Evolutionary conservation across 2,797 vertebrate species (phyloP).

Genomic region (Arctocebus calabarensis): DNA sequence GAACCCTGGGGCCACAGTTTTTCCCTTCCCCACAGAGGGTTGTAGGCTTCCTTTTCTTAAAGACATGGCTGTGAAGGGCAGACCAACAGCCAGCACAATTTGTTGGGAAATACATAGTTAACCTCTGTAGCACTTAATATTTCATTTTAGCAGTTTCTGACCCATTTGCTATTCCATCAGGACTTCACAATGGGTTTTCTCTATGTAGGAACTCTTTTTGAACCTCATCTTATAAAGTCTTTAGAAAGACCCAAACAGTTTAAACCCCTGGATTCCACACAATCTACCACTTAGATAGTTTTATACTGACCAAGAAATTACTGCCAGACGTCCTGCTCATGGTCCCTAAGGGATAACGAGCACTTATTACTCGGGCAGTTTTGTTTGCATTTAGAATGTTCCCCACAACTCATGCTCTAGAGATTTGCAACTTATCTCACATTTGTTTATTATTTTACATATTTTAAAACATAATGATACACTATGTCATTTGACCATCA

Average conservation of each 20-base stretch:
- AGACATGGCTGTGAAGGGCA: background rate
- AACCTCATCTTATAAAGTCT: background rate
- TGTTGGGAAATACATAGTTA: background rate
- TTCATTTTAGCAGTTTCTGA: background rate
- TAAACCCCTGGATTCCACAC: background rate
- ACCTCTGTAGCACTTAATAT: background rate
- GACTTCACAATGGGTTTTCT: background rate
- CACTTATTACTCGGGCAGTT: background rate
- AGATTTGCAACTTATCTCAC: background rate
- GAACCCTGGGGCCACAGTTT: background rate
- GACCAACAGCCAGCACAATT: background rate
- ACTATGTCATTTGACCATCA: slow-evolving; percentile 7
- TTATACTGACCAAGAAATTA: slow-evolving; percentile 1
- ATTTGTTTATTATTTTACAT: background rate
- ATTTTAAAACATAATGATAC: background rate
- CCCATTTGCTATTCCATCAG: background rate
- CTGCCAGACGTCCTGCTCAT: background rate
- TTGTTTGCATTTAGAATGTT: background rate
- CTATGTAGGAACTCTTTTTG: background rate
- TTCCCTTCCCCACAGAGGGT: background rate
- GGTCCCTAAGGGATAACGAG: background rate
- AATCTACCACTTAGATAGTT: background rate
- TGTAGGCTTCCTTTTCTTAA: background rate
- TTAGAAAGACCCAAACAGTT: slow-evolving; percentile 6
- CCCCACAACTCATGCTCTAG: background rate